phyloP scores from a whole-genome alignment of 2,797 vertebrate genomes.

The Crax fasciolata region DNA sequence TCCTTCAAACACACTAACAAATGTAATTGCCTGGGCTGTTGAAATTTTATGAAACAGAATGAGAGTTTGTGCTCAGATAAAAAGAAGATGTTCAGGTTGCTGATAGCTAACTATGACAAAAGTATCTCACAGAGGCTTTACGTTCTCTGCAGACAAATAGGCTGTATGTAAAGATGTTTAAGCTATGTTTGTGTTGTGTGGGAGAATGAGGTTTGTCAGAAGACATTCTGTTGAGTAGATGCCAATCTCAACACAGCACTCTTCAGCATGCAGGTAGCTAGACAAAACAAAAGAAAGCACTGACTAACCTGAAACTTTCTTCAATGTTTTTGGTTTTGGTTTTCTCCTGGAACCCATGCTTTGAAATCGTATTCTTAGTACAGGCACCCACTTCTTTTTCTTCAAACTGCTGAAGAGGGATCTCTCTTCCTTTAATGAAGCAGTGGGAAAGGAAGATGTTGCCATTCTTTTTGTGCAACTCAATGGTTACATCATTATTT shows the following conservation, averaged over 20 bases:
- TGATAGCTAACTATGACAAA: not conserved
- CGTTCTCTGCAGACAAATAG: not conserved
- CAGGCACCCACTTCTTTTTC: not conserved
- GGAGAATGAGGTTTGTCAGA: not conserved
- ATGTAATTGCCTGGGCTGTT: not conserved
- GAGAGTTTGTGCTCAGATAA: not conserved
- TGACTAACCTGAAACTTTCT: not conserved
- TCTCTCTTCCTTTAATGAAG: not conserved
- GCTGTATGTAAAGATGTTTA: accelerated
- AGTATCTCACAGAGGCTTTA: not conserved
- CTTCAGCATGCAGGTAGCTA: not conserved
- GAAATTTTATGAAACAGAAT: not conserved
- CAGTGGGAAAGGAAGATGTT: not conserved
- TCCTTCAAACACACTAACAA: not conserved
- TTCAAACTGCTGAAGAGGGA: not conserved
- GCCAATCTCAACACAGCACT: not conserved
- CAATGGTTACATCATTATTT: not conserved
- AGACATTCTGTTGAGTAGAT: not conserved
- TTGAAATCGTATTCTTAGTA: not conserved
- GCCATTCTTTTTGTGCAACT: not conserved
- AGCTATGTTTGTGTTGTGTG: not conserved
- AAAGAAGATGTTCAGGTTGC: not conserved
- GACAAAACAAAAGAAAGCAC: not conserved
- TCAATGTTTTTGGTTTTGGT: not conserved
- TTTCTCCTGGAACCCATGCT: not conserved